phyloP scores from a whole-genome alignment of 1,140 invertebrate genomes.

The Telenomus remus region DNA sequence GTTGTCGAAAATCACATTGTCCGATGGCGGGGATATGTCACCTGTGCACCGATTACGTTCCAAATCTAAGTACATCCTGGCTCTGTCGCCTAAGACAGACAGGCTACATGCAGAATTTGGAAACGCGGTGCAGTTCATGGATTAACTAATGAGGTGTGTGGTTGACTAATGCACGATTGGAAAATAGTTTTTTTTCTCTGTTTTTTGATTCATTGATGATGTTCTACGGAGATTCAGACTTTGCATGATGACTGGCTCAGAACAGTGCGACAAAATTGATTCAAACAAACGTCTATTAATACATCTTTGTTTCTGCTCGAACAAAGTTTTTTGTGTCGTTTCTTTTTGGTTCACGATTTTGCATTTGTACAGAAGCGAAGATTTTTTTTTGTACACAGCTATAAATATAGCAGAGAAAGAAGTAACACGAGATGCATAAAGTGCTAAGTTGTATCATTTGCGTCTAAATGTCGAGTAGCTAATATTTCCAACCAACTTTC shows the following conservation, averaged over 20 bases:
- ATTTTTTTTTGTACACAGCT: too few relatives aligned
- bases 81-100: slow-evolving; percentile 74
- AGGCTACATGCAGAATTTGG: slow-evolving; percentile 67
- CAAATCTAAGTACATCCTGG: slow-evolving; percentile 87
- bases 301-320: slow-evolving; percentile 34
- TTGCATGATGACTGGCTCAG: slow-evolving; percentile 31
- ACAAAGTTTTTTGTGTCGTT: neutral
- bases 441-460: too few relatives aligned
- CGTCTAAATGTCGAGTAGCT: too few relatives aligned
- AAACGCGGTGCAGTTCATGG: slow-evolving; percentile 57
- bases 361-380: too few relatives aligned
- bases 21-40: slow-evolving; percentile 90
- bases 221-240: neutral
- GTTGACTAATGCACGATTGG: slow-evolving; percentile 25
- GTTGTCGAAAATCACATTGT: slow-evolving; percentile 94
- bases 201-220: too few relatives aligned
- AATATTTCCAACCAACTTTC: too few relatives aligned
- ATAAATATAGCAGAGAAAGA: too few relatives aligned
- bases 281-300: slow-evolving; percentile 12
- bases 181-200: too few relatives aligned
- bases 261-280: slow-evolving; percentile 21
- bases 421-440: too few relatives aligned
- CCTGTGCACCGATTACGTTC: slow-evolving; percentile 82
- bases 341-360: neutral
- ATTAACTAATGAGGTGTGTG: slow-evolving; percentile 29